phyloP scores from a whole-genome alignment of 2,113 vertebrate genomes.

The Caracal caracal region DNA sequence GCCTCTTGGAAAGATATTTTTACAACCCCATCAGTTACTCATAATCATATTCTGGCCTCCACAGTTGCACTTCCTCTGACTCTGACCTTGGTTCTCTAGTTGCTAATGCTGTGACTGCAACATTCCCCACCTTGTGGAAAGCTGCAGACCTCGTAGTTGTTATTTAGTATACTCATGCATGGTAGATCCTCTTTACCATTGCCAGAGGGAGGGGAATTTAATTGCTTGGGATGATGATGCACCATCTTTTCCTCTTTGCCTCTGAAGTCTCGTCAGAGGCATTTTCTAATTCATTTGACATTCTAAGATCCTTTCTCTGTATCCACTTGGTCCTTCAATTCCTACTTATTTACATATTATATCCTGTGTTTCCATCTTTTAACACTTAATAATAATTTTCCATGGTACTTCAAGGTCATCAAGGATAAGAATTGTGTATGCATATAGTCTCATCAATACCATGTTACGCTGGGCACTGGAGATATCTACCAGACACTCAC shows the following conservation, averaged over 20 bases:
- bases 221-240: neutral
- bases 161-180: neutral
- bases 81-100: neutral
- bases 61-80: neutral
- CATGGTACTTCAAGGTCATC: neutral
- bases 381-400: neutral
- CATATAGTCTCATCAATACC: neutral
- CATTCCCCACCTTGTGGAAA: neutral
- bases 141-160: neutral
- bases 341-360: neutral
- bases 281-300: neutral
- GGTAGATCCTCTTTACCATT: neutral
- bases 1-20: conserved; percentile 1
- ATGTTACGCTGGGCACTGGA: neutral
- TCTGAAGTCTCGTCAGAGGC: conserved; percentile 13
- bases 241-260: neutral
- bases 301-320: conserved; percentile 27
- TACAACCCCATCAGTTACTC: neutral
- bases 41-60: neutral
- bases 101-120: neutral
- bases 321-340: neutral
- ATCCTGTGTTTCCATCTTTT: conserved; percentile 7
- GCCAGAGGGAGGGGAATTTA: neutral
- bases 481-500: neutral
- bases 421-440: neutral